phyloP scores from a whole-genome alignment of 1,140 invertebrate species.

The Magallana ariakensis region DNA sequence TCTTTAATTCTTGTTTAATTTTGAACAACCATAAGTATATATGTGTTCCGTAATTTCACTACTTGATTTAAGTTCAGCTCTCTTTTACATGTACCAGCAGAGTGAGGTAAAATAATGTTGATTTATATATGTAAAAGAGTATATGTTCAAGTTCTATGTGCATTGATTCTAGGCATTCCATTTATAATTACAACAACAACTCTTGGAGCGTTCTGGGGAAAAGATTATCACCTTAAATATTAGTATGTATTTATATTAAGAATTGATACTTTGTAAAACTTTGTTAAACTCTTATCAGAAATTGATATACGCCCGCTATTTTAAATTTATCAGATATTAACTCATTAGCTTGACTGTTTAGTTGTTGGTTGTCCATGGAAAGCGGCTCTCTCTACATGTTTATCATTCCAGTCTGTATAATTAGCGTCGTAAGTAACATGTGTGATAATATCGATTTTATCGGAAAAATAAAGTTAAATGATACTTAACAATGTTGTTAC shows the following conservation, averaged over 20 bases:
- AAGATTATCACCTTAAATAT: conserved; percentile 38
- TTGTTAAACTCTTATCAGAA: background rate
- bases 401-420: conserved; percentile 59
- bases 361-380: conserved; percentile 65
- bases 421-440: conserved; percentile 57
- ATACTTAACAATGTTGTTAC: background rate
- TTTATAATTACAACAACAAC: conserved; percentile 30
- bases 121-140: background rate
- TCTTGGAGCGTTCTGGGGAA: conserved; percentile 5
- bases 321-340: background rate
- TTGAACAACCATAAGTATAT: too few relatives aligned
- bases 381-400: conserved; percentile 62
- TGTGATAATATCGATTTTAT: background rate
- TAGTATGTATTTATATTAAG: conserved; percentile 35
- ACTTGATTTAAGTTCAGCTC: too few relatives aligned
- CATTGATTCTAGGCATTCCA: conserved; percentile 27
- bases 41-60: too few relatives aligned
- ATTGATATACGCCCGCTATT: background rate
- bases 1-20: too few relatives aligned
- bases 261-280: background rate
- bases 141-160: background rate
- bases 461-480: background rate
- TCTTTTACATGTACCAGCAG: too few relatives aligned
- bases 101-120: too few relatives aligned
- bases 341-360: background rate